These are phyloP conservation scores for Channa argus DNA, from an alignment of 2,113 vertebrate genomes.

Conservation along the genomic window DNA sequence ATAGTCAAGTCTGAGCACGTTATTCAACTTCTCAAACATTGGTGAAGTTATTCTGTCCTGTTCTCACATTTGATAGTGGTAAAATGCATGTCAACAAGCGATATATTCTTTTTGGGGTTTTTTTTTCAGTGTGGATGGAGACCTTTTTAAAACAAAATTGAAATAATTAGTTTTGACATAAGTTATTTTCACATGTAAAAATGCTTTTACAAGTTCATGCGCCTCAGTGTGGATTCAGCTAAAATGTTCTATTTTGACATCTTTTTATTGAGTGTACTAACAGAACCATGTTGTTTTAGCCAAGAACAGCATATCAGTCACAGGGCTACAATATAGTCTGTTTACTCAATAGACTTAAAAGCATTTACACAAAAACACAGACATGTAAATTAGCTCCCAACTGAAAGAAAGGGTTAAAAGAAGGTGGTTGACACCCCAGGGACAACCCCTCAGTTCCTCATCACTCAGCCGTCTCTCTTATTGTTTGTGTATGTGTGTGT, in stretches of 20 bases:
- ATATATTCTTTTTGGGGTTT: too few relatives aligned
- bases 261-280: neutral
- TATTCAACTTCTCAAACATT: neutral
- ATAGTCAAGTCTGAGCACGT: neutral
- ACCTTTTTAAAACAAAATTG: too few relatives aligned
- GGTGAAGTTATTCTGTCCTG: neutral
- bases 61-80: neutral
- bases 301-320: neutral
- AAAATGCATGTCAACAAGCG: neutral
- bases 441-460: constrained; percentile 42
- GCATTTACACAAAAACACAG: constrained; percentile 25
- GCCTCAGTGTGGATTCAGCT: neutral
- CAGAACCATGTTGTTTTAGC: constrained; percentile 21
- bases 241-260: constrained; percentile 2
- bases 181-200: neutral
- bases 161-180: neutral
- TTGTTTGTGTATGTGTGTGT: constrained; percentile 61
- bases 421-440: constrained; percentile 55
- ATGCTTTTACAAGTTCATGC: neutral
- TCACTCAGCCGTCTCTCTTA: constrained; percentile 51
- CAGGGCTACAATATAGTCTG: neutral
- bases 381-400: constrained; percentile 59
- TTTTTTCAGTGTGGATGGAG: too few relatives aligned
- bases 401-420: constrained; percentile 66
- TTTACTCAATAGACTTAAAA: constrained; percentile 24